Conservation (phyloP, 2,797 vertebrate species). For the Mus spretus region DNA sequence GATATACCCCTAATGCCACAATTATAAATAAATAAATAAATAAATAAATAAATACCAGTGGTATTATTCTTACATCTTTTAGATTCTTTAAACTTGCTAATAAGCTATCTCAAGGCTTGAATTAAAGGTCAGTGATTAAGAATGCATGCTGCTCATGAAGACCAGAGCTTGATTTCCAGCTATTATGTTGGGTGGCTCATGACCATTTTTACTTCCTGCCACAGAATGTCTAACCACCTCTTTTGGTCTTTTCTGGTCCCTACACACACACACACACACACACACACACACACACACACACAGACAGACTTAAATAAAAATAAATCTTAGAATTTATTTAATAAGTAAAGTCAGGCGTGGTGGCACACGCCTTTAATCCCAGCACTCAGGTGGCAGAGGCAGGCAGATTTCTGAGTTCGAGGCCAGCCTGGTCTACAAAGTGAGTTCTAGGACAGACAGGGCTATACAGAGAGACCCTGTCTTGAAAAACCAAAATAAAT, state of each 20-base stretch:
- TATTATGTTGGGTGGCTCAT: neutral
- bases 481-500: too few relatives aligned
- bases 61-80: neutral
- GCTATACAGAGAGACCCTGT: too few relatives aligned
- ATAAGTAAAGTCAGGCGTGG: too few relatives aligned
- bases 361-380: too few relatives aligned
- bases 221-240: neutral
- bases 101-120: neutral
- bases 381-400: too few relatives aligned
- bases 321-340: neutral
- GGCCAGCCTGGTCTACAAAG: too few relatives aligned
- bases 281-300: neutral
- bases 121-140: neutral
- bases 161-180: neutral
- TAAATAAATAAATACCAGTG: neutral
- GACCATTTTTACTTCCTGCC: neutral
- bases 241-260: neutral
- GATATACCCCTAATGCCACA: neutral
- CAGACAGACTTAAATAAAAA: neutral
- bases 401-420: too few relatives aligned
- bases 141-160: neutral
- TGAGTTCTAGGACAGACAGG: too few relatives aligned
- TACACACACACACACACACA: neutral
- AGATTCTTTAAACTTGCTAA: neutral
- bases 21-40: too few relatives aligned